These are phyloP conservation scores for Apteryx mantelli DNA, from an alignment of 2,113 vertebrate genomes.

Conservation along the genomic window DNA sequence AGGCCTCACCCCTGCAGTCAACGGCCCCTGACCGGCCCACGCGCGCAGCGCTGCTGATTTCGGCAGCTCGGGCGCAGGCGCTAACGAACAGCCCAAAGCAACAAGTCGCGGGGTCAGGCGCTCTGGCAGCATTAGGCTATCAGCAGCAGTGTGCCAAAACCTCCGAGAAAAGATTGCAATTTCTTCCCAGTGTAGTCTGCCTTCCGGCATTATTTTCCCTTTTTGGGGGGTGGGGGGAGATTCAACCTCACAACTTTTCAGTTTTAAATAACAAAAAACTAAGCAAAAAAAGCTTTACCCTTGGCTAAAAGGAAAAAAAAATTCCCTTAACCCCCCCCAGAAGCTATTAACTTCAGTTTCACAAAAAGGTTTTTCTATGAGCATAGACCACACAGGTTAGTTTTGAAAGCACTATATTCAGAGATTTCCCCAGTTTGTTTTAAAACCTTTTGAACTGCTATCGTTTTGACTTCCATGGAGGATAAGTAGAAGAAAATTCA, in stretches of 20 bases:
- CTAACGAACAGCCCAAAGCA: neutral
- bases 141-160: neutral
- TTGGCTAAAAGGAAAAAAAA: accelerated
- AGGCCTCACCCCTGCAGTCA: neutral
- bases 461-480: neutral
- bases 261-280: neutral
- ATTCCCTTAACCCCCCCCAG: neutral
- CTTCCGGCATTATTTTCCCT: neutral
- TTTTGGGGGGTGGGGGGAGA: no score
- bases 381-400: neutral
- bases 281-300: neutral
- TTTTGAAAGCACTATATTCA: neutral
- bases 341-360: neutral
- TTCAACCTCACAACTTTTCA: neutral
- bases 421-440: neutral
- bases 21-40: neutral
- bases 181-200: neutral
- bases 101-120: no score
- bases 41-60: no score
- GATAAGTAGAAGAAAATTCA: neutral
- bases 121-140: neutral
- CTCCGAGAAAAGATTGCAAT: no score
- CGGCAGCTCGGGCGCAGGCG: neutral
- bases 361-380: neutral
- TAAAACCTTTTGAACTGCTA: neutral